Conservation (phyloP, 2,113 vertebrate species). For the Alectura lathami region DNA sequence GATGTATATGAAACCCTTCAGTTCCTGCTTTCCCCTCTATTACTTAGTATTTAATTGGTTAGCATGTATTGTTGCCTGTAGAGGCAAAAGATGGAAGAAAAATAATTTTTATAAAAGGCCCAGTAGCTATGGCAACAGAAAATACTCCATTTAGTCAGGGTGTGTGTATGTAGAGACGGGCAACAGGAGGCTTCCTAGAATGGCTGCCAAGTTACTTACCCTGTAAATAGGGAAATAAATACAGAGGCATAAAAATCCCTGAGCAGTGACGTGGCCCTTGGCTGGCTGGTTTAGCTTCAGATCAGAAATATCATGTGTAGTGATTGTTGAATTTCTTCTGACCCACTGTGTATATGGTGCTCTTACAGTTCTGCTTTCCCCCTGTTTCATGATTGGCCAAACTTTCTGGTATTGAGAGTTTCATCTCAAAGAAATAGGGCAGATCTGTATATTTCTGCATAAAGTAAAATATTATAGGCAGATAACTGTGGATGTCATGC, state of each 20-base stretch:
- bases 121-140: constrained; percentile 22
- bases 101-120: background rate
- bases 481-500: background rate
- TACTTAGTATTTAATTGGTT: constrained; percentile 28
- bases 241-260: background rate
- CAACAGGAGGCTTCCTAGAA: background rate
- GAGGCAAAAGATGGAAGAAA: background rate
- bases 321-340: background rate
- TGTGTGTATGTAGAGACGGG: background rate
- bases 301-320: background rate
- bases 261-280: background rate
- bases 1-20: background rate
- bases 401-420: background rate
- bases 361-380: background rate
- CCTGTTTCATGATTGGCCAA: background rate
- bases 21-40: background rate
- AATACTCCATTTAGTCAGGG: constrained; percentile 25
- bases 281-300: background rate
- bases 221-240: constrained; percentile 32
- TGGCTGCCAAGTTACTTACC: constrained; percentile 8
- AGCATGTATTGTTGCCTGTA: background rate
- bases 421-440: background rate
- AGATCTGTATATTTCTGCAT: background rate
- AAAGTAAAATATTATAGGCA: constrained; percentile 12
- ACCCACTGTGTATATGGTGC: background rate